Percentiles rank a stretch among this genome's conserved stretches.
phyloP scores from a whole-genome alignment of 2,113 vertebrate genomes.

The Thamnaconus septentrionalis region DNA sequence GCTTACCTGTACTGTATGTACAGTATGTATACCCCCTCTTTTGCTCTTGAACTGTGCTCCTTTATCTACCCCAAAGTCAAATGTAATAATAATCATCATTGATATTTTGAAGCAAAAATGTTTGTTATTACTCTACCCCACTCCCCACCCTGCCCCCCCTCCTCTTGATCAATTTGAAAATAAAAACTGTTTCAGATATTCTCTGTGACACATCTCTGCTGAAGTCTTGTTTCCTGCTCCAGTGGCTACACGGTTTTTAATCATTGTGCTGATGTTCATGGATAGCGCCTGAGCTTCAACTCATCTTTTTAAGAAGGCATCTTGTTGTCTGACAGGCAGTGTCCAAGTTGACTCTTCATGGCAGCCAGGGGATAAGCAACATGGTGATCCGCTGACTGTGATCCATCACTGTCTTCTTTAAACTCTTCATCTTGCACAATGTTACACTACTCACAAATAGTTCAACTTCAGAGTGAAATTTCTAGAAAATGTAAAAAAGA shows the following conservation, averaged over 20 bases:
- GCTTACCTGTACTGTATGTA: constrained; percentile 71
- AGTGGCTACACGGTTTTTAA: not conserved
- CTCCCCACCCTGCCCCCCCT: constrained; percentile 16
- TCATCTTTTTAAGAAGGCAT: too few relatives aligned
- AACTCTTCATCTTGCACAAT: too few relatives aligned
- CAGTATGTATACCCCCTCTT: constrained; percentile 61
- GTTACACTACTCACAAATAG: too few relatives aligned
- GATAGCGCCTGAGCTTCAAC: too few relatives aligned
- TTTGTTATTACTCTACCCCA: constrained; percentile 66
- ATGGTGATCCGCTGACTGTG: too few relatives aligned
- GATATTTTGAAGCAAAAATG: constrained; percentile 71
- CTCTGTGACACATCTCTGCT: constrained; percentile 26
- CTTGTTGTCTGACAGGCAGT: too few relatives aligned
- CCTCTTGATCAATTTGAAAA: constrained; percentile 71
- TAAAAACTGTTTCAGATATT: constrained; percentile 73
- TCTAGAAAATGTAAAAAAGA: too few relatives aligned
- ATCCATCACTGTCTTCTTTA: too few relatives aligned
- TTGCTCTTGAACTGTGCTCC: constrained; percentile 71
- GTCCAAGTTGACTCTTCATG: too few relatives aligned
- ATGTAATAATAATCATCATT: constrained; percentile 67
- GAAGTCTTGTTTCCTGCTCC: constrained; percentile 1
- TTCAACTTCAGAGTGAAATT: too few relatives aligned
- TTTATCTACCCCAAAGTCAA: constrained; percentile 72
- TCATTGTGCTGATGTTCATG: not conserved
- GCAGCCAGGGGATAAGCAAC: too few relatives aligned